Evolutionary conservation across 2,888 invertebrate species (phyloP), one percentile per base, ranked within the genome.

Genomic region (Escarpia spicata): DNA sequence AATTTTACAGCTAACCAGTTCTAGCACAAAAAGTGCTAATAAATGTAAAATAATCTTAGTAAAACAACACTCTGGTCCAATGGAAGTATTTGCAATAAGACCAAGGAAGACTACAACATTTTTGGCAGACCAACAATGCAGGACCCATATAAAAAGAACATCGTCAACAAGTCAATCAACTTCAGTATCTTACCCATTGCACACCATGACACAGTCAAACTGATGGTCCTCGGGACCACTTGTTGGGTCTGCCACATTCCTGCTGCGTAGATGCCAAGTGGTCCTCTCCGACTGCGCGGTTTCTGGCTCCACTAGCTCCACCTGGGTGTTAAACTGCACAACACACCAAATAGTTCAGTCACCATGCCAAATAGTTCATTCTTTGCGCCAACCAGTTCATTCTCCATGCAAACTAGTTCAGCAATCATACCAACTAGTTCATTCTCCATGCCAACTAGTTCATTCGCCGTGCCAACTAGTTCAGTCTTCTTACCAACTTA

Each of bases 181-280:
- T 10, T 90, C 3, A 90, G 15, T 45, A 3, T 58, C 93, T 45
- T 52, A 94, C 94, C 94, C 94, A 91, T 93, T 94, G 92, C 94
- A 94, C 26, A 94, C 93, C 31, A 94, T 92, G 52, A 94, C 94
- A 15, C 93, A 93, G 52, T 94, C 94, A 92, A 93, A 94, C 44
- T 52, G 37, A 58, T 91, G 90, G n/a, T 90, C 45, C n/a, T 9
- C 43, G 26, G n/a, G 37, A 92, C 31, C 37, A 45, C 43, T 58
- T 58, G 37, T 44, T 26, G 45, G 37, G 43, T 92, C 43, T 90
- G 45, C 58, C 31, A 92, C 91, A 91, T 92, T 45, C 45, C 90
- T 75, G 26, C 19, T 75, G 19, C 75, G 75, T 75, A 75, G 75
- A n/a, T 75, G 75, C 75, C 75, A 75, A 75, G 75, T 75, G 75